These are phyloP conservation scores for Columba guinea DNA, from an alignment of 2,797 vertebrate genomes.

Conservation along the genomic window DNA sequence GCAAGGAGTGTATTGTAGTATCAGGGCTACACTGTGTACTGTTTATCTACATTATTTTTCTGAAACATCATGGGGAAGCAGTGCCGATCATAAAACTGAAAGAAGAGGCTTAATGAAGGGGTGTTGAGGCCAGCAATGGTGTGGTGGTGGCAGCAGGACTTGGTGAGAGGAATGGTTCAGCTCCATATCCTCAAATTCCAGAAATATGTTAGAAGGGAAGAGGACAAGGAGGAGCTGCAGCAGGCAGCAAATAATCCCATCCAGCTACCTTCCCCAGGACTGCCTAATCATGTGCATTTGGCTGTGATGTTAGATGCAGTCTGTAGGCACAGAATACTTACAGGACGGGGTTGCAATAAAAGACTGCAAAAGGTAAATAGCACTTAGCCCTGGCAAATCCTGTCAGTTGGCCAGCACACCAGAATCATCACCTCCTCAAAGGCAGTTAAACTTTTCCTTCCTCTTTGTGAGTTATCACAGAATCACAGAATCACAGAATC, in stretches of 20 bases:
- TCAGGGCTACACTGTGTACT: background rate
- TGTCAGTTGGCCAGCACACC: accelerated
- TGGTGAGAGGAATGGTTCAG: background rate
- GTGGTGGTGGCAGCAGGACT: background rate
- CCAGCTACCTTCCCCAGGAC: background rate
- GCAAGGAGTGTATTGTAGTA: background rate
- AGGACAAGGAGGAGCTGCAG: background rate
- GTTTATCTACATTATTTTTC: background rate
- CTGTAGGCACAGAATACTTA: background rate
- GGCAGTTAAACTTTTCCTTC: background rate
- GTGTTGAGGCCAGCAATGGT: background rate
- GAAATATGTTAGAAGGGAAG: background rate
- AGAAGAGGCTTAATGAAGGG: background rate
- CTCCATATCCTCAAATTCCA: background rate
- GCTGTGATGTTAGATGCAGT: background rate
- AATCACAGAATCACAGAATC: too few relatives aligned
- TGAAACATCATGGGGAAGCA: background rate
- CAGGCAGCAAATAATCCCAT: background rate
- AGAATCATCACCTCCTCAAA: background rate
- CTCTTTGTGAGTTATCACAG: background rate
- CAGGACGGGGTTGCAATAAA: background rate
- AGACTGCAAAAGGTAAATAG: background rate
- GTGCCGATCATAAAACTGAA: background rate
- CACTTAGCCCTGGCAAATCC: background rate
- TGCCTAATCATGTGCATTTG: background rate